Percentiles rank a stretch among this genome's conserved stretches.
These are phyloP conservation scores for Borostomias antarcticus DNA, from an alignment of 2,797 vertebrate genomes.

Conservation along the genomic window DNA sequence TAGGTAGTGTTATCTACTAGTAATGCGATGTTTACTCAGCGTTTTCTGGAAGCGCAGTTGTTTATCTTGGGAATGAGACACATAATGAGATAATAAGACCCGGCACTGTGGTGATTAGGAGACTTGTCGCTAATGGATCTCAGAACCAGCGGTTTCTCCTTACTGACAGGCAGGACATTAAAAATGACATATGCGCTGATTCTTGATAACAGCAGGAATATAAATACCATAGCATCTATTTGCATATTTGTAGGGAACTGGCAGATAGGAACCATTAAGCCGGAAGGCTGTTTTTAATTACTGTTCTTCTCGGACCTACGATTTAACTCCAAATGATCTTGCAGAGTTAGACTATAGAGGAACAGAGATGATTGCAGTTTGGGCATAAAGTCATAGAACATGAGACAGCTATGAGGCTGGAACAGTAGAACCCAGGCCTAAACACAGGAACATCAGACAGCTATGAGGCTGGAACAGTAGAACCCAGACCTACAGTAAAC, in stretches of 20 bases:
- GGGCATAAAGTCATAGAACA: no score
- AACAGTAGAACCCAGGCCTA: neutral
- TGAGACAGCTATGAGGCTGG: no score
- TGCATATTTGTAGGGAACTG: neutral
- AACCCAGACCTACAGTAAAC: no score
- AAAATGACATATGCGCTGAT: neutral
- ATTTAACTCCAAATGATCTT: neutral
- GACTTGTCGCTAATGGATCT: neutral
- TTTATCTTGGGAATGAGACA: neutral
- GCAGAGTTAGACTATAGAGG: neutral
- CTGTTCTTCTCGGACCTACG: no score
- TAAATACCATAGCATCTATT: neutral
- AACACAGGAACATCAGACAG: neutral
- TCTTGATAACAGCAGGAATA: neutral
- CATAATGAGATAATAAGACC: neutral
- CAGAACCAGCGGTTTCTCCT: neutral
- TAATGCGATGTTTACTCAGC: neutral
- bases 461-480: no score
- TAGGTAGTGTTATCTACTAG: neutral
- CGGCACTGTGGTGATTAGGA: neutral
- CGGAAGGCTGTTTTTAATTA: neutral
- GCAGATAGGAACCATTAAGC: neutral
- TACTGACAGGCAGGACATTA: neutral
- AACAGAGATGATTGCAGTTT: no score
- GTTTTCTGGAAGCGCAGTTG: neutral